Percentiles rank a stretch among this genome's conserved stretches.
Conservation (phyloP, 1,140 invertebrate genomes). For the Cyphomyrmex costatus region DNA sequence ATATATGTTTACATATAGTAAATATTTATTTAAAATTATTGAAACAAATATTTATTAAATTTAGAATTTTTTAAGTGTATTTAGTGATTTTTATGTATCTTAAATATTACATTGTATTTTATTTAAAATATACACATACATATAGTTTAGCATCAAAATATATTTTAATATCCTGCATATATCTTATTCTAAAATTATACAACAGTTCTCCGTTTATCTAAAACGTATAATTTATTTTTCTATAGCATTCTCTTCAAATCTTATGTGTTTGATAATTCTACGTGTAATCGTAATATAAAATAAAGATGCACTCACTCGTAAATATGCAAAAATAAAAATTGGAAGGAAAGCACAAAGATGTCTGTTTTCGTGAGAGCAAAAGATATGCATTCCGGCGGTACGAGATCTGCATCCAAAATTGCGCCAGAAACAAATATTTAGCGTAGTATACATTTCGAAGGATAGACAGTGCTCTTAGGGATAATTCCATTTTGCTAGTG, state of each 20-base stretch:
- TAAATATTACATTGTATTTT: background rate
- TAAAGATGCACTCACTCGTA: background rate
- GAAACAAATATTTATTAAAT: too few species aligned
- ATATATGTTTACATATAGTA: too few species aligned
- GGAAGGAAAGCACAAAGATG: background rate
- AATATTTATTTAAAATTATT: too few species aligned
- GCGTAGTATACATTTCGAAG: conserved; percentile 44
- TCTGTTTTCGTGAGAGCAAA: background rate
- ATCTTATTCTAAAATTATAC: background rate
- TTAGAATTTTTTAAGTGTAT: too few species aligned
- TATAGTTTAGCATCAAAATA: background rate
- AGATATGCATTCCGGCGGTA: background rate
- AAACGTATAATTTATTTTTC: background rate
- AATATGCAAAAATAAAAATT: background rate
- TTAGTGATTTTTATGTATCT: background rate
- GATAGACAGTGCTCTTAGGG: conserved; percentile 15
- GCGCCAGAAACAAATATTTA: conserved; percentile 29
- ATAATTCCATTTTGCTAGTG: background rate
- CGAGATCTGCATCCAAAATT: conserved; percentile 35
- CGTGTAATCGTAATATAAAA: background rate
- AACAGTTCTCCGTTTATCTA: background rate
- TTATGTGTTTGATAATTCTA: background rate
- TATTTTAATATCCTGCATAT: background rate
- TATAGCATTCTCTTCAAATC: background rate
- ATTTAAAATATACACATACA: background rate